Evolutionary conservation across 2,113 vertebrate species (phyloP).

Genomic region (Megaceryle torquata): DNA sequence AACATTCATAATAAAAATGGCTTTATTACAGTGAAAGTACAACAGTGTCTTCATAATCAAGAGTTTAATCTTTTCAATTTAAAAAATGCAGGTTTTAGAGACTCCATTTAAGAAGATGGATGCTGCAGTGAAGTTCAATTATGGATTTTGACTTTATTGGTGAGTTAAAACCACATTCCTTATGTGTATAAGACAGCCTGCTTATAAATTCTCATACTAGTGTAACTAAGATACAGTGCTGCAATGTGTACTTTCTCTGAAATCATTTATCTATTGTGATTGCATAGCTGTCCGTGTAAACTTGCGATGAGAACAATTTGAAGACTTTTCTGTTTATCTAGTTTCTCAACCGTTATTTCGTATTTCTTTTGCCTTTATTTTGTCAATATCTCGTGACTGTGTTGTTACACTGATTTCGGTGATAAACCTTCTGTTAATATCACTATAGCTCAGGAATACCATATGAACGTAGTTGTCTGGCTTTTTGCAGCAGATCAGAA

Average conservation of each 20-base stretch:
- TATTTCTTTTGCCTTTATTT: background rate
- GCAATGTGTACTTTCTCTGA: background rate
- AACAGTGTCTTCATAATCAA: background rate
- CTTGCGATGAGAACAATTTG: background rate
- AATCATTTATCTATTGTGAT: rapidly evolving
- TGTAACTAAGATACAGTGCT: background rate
- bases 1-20: background rate
- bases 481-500: background rate
- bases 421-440: background rate
- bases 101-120: background rate
- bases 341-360: background rate
- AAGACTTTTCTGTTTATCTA: background rate
- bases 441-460: background rate
- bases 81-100: background rate
- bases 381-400: background rate
- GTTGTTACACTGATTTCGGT: background rate
- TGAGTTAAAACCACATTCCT: background rate
- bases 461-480: background rate
- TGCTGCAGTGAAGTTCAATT: background rate
- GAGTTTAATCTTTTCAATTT: background rate
- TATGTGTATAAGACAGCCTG: background rate
- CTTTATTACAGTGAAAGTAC: background rate
- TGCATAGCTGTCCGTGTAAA: background rate
- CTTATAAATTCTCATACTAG: background rate
- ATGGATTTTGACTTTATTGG: background rate